These are phyloP conservation scores for Thalassarche chlororhynchos DNA, from an alignment of 2,113 vertebrate genomes.

Conservation along the genomic window DNA sequence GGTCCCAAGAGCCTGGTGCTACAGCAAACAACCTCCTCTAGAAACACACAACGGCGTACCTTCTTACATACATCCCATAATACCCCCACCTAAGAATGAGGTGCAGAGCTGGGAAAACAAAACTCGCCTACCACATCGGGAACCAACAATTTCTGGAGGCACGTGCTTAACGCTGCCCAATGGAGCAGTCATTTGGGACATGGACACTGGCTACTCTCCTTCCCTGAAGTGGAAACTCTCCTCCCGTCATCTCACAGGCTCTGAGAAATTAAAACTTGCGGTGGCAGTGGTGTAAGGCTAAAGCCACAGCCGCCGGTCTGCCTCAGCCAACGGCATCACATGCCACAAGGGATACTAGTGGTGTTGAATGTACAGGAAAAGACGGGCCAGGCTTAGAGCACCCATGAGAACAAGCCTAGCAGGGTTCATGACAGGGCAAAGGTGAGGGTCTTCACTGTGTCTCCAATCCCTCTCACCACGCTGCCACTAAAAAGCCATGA, in stretches of 20 bases:
- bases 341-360: not conserved
- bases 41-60: not conserved
- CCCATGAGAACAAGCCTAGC: not conserved
- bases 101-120: not conserved
- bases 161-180: accelerated
- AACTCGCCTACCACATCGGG: accelerated
- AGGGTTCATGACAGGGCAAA: not conserved
- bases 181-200: not conserved
- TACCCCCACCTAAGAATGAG: not conserved
- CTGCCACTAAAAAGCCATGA: not conserved
- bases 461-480: accelerated
- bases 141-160: not conserved
- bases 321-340: not conserved
- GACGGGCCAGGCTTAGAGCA: accelerated
- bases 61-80: not conserved
- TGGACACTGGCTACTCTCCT: not conserved
- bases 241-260: not conserved
- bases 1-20: not conserved
- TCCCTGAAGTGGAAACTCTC: not conserved
- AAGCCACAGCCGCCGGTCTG: not conserved
- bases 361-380: accelerated
- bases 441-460: not conserved
- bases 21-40: not conserved
- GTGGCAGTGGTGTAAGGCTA: not conserved
- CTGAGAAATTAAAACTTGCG: not conserved